Base-by-base conservation (phyloP, 2,888 invertebrate species). In the Euproctis similis region DNA sequence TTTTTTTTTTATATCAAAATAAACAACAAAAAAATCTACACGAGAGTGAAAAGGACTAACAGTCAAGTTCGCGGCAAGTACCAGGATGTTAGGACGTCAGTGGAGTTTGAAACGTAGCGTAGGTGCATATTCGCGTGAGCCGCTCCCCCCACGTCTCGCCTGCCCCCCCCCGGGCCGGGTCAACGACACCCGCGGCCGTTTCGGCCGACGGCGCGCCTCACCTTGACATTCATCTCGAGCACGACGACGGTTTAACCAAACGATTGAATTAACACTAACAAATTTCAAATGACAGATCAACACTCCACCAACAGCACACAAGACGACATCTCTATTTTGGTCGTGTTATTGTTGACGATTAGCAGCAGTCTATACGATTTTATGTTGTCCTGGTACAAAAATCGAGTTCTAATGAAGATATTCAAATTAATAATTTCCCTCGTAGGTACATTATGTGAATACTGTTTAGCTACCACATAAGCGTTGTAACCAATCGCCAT, bases 211-310 rank as follows among this genome's bases (percentile, higher is more conserved):
- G 76, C 74, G 72, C 72, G 72, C 78, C 81, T 84, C 80, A 82
- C 84, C 82, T 84, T 84, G 84, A 84, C 84, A 84, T 84, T 84
- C 82, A 81, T 84, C 82, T 81, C 73, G 67, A 67, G 62, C 70
- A 70, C 73, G n/a, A n/a, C 14, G 50, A 67, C 68, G 74, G 70
- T 76, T 68, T 67, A 65, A 69, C 70, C 77, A 73, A 76, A 74
- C 72, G 72, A 68, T 72, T 63, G 70, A 72, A 71, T 70, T 69
- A 73, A 76, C 69, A 67, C 67, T 59, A 59, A 66, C 62, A 59
- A 65, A 53, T 69, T 67, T 58, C 44, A 43, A 65, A 61, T 50
- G 47, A 42, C 53, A 45, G 47, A 47, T 51, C 42, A 51, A 39
- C 46, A 46, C 53, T 50, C 52, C 55, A 46, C 54, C 52, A 37